A percentile compares a stretch with the other conserved stretches of the same genome.
Conservation (phyloP, 30 jellyfish, hydroid and myxozoan species). For the Pelagia noctiluca region DNA sequence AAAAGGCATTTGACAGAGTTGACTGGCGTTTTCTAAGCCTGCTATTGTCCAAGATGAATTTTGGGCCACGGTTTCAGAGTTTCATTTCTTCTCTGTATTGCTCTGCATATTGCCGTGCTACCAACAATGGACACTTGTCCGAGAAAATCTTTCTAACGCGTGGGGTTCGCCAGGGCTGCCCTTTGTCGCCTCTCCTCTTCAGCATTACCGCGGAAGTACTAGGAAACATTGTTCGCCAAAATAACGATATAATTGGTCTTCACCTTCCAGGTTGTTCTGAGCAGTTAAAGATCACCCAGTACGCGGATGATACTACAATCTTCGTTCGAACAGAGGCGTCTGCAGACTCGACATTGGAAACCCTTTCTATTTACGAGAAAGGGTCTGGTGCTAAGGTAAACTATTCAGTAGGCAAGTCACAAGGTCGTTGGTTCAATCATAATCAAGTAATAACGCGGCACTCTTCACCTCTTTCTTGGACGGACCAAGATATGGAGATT, state of each 20-base stretch:
- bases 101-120: background rate
- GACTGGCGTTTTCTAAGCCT: slow-evolving; percentile 45
- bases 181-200: slow-evolving; percentile 39
- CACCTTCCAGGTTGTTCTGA: slow-evolving; percentile 19
- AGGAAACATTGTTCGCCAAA: background rate
- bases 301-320: slow-evolving; percentile 55
- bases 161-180: slow-evolving; percentile 56
- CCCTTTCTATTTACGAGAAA: background rate
- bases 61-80: slow-evolving; percentile 5
- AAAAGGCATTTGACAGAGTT: slow-evolving; percentile 73
- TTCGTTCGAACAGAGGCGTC: slow-evolving; percentile 8
- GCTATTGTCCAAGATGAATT: slow-evolving; percentile 33
- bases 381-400: slow-evolving; percentile 34
- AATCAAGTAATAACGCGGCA: too few relatives aligned
- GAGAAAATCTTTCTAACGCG: background rate
- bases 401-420: background rate
- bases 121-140: slow-evolving; percentile 37
- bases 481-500: background rate
- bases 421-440: slow-evolving; percentile 7
- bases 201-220: slow-evolving; percentile 17
- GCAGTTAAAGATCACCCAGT: slow-evolving; percentile 17
- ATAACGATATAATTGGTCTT: slow-evolving; percentile 12
- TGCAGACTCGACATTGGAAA: background rate
- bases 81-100: background rate
- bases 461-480: background rate